Percentiles rank a stretch among this genome's conserved stretches.
These are phyloP conservation scores for Rhyacophila evoluta DNA, from an alignment of 2,888 invertebrate genomes.

Conservation along the genomic window DNA sequence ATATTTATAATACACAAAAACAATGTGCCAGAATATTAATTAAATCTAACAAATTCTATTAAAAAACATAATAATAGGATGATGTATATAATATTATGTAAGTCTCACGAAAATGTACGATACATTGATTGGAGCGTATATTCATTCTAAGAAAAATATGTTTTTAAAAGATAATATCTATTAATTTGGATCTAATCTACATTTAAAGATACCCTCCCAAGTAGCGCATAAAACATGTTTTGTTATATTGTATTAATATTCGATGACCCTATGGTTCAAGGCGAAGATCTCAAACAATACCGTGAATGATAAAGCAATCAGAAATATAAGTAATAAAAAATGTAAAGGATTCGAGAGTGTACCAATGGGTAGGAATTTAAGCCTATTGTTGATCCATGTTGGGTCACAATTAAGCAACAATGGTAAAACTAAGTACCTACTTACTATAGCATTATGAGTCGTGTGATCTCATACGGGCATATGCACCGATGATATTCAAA, in stretches of 20 bases:
- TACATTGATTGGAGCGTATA: not conserved
- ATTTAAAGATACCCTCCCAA: not conserved
- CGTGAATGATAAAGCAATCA: slow-evolving; percentile 1
- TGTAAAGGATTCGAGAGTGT: not conserved
- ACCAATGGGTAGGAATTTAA: not conserved
- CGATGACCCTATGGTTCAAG: not conserved
- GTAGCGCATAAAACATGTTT: not conserved
- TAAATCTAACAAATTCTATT: too few species aligned
- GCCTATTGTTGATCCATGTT: slow-evolving; percentile 12
- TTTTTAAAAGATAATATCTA: not conserved
- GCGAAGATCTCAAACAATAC: not conserved
- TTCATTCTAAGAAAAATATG: too few species aligned
- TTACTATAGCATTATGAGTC: not conserved
- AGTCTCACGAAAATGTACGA: too few species aligned
- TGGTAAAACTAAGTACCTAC: not conserved
- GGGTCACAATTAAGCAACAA: slow-evolving; percentile 14
- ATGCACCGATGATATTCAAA: not conserved
- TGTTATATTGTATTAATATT: not conserved
- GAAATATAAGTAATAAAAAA: not conserved
- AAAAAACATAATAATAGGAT: too few species aligned
- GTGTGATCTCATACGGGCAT: not conserved
- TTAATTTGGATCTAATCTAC: not conserved
- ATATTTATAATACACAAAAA: too few species aligned
- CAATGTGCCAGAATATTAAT: too few species aligned
- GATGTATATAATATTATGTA: too few species aligned